Evolutionary conservation across 1,140 invertebrate species (phyloP).

Genomic region (Harpegnathos saltator): DNA sequence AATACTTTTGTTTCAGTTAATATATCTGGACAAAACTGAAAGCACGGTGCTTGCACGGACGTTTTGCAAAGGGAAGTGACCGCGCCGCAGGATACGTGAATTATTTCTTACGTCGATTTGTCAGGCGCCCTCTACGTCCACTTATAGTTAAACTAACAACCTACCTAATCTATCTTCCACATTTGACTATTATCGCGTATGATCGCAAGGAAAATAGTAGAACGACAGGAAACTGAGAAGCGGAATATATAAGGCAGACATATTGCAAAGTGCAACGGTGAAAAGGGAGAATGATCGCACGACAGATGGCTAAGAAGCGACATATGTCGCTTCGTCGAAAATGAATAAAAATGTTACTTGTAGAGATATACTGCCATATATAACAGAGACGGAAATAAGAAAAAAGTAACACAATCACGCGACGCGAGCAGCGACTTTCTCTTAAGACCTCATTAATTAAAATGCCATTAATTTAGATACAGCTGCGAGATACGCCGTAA

Average conservation of each 20-base stretch:
- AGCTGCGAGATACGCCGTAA: background rate
- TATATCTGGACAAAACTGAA: conserved; percentile 67
- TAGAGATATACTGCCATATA: background rate
- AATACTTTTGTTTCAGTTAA: conserved; percentile 64
- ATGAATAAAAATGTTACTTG: conserved; percentile 15
- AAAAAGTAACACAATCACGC: background rate
- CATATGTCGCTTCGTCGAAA: background rate
- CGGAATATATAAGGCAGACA: background rate
- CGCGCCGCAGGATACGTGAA: conserved; percentile 19
- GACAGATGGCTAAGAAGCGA: background rate
- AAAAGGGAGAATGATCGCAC: background rate
- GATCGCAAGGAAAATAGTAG: too few species aligned
- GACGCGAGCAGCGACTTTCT: background rate
- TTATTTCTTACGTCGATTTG: background rate
- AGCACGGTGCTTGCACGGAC: background rate
- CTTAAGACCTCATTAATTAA: background rate
- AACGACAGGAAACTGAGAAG: background rate
- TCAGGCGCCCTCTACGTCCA: background rate
- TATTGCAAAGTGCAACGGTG: background rate
- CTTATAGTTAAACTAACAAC: background rate
- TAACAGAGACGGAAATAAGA: conserved; percentile 8
- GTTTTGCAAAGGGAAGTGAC: conserved; percentile 11
- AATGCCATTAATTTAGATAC: conserved; percentile 8
- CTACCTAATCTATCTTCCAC: background rate
- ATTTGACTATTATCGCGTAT: background rate